Evolutionary conservation across 1,140 invertebrate species (phyloP).

Genomic region (Phocides pigmalion): DNA sequence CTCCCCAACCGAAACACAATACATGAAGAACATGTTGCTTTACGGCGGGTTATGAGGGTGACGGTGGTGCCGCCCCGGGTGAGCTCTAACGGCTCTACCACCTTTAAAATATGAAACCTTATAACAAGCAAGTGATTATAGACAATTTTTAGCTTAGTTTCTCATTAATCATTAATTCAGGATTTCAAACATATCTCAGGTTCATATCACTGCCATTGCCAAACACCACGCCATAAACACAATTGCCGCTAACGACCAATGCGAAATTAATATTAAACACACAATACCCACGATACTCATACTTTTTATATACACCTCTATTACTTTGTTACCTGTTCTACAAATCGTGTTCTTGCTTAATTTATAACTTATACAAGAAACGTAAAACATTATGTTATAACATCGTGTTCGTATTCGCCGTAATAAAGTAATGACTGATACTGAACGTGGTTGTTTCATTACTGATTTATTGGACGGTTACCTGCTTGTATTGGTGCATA

Average conservation of each 20-base stretch:
- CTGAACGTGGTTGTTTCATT: conserved; percentile 31
- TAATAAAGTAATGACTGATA: conserved; percentile 20
- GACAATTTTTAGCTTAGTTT: too few species aligned
- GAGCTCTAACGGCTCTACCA: too few species aligned
- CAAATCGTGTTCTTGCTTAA: conserved; percentile 9
- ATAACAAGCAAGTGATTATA: too few species aligned
- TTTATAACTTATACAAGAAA: neutral
- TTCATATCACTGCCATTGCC: too few species aligned
- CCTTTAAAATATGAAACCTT: too few species aligned
- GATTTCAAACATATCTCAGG: too few species aligned
- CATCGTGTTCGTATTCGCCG: conserved; percentile 8
- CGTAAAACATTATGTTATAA: conserved; percentile 14
- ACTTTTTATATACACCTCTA: conserved; percentile 11
- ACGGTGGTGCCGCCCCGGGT: too few species aligned
- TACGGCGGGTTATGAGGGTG: too few species aligned
- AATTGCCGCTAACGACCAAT: conserved; percentile 6
- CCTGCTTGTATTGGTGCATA: conserved; percentile 20
- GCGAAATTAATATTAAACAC: conserved; percentile 12
- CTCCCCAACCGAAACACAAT: too few species aligned
- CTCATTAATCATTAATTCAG: too few species aligned
- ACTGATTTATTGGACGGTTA: conserved; percentile 37
- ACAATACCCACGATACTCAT: conserved; percentile 7
- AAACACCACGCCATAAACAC: conserved; percentile 1
- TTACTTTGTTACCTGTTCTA: conserved; percentile 5
- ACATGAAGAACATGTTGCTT: too few species aligned